Conservation (phyloP, 2,113 vertebrate genomes). For the Brachyhypopomus occidentalis region DNA sequence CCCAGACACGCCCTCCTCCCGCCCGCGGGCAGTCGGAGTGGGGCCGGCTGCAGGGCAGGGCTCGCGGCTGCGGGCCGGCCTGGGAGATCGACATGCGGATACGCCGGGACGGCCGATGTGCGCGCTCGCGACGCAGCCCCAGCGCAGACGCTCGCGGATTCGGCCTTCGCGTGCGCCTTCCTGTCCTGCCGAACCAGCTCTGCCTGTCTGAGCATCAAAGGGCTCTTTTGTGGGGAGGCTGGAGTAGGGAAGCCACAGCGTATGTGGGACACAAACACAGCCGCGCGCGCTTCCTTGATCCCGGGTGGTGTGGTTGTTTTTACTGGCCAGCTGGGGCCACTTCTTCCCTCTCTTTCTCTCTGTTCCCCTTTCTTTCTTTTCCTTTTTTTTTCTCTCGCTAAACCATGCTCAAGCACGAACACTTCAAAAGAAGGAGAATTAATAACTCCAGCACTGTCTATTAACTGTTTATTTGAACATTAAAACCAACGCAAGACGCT, state of each 20-base stretch:
- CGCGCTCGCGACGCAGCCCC: no score
- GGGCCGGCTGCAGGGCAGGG: no score
- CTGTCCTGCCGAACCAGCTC: conserved; percentile 33
- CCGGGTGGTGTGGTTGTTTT: conserved; percentile 51
- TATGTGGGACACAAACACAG: conserved; percentile 24
- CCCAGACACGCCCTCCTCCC: neutral
- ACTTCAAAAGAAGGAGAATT: neutral
- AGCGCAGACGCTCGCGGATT: no score
- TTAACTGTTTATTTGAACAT: no score
- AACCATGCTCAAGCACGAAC: neutral
- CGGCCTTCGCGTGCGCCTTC: conserved; percentile 20
- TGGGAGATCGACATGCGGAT: no score
- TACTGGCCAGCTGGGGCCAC: conserved; percentile 34
- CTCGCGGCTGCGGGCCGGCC: no score
- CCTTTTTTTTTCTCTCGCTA: neutral
- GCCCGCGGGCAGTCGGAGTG: no score
- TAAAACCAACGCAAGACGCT: no score
- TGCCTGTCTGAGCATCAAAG: conserved; percentile 43
- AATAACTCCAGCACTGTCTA: no score
- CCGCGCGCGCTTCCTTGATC: conserved; percentile 41
- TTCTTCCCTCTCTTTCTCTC: conserved; percentile 18
- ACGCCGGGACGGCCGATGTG: no score
- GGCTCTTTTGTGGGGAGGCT: conserved; percentile 35
- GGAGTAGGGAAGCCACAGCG: conserved; percentile 34
- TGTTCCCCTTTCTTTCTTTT: neutral